Percentiles rank a stretch among this genome's conserved stretches.
Evolutionary conservation across 2,888 invertebrate species (phyloP).

Genomic region (Metopia argyrocephala): DNA sequence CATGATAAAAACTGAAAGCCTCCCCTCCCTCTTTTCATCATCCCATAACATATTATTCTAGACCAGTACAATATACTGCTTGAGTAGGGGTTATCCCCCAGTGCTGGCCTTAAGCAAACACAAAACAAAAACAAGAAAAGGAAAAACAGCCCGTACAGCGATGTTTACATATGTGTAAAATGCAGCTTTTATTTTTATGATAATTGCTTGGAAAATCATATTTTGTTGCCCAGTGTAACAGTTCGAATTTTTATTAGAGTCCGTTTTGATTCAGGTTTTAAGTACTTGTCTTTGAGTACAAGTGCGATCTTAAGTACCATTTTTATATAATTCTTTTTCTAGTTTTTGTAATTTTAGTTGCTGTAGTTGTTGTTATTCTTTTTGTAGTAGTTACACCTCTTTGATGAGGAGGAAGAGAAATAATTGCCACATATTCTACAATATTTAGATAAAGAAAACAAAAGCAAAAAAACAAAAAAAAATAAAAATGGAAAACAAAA

Average conservation of each 20-base stretch:
- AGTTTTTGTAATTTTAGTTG: not conserved
- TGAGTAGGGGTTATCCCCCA: no score
- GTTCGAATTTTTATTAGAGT: conserved; percentile 41
- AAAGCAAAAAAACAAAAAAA: conserved; percentile 19
- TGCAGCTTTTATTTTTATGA: no score
- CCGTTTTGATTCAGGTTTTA: conserved; percentile 38
- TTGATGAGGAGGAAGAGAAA: conserved; percentile 59
- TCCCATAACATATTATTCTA: no score
- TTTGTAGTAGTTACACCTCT: conserved; percentile 55
- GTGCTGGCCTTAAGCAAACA: no score
- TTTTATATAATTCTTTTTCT: not conserved
- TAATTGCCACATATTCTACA: conserved; percentile 58
- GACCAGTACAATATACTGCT: no score
- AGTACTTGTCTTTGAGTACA: conserved; percentile 39
- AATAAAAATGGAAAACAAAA: not conserved
- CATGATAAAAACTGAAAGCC: no score
- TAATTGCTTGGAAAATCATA: no score
- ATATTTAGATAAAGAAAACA: no score
- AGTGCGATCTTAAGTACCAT: conserved; percentile 55
- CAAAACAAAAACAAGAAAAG: no score
- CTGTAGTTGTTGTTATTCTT: not conserved
- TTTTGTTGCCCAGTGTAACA: conserved; percentile 19
- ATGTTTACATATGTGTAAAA: no score
- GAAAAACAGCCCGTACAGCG: no score
- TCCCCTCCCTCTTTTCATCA: no score